Evolutionary conservation across 2,888 invertebrate genomes (phyloP), one percentile per base, ranked within the genome.

Genomic region (Aspidiotus rigidus): DNA sequence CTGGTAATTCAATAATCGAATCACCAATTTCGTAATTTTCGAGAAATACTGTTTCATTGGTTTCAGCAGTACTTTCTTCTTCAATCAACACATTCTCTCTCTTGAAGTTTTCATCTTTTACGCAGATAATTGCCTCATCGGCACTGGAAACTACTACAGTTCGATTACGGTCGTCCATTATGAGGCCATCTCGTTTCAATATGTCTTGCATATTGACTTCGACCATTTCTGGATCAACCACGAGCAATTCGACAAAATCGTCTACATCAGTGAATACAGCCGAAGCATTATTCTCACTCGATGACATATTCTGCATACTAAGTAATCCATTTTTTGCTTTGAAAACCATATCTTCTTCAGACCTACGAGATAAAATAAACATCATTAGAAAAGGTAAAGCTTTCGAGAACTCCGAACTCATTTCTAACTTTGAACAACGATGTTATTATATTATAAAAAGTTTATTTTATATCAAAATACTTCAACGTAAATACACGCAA

Each of bases 171-270:
- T 59, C 59, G 59, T 62, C 49, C 16, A 17, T 42, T 49, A 9
- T 49, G 16, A 17, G 16, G 1, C 28, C 62, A 7, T 16, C 13
- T 11, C 17, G 1, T 16, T 64, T 40, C n/a, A 66, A 39, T 15
- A 66, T 17, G 39, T 28, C 49, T 15, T 66, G 55, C n/a, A 66
- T 39, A 10, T 66, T 59, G 10, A 66, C 49, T 11, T 59, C 57
- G 0, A 59, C 66, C 60, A 66, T 66, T 7, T 66, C 66, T 5
- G 66, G 60, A 66, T 66, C 49, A 10, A 66, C 66, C 7, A 66
- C 66, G 13, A 66, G 39, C 17, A 66, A 15, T n/a, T 66, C 66
- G 39, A 66, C 59, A 49, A 66, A 57, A 60, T 66, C 66, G 15
- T 66, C 57, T 11, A 66, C 64, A 40, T 28, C 39, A 15, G 41